Base-by-base conservation (phyloP, 2,888 invertebrate genomes). In the Apeira syringaria region DNA sequence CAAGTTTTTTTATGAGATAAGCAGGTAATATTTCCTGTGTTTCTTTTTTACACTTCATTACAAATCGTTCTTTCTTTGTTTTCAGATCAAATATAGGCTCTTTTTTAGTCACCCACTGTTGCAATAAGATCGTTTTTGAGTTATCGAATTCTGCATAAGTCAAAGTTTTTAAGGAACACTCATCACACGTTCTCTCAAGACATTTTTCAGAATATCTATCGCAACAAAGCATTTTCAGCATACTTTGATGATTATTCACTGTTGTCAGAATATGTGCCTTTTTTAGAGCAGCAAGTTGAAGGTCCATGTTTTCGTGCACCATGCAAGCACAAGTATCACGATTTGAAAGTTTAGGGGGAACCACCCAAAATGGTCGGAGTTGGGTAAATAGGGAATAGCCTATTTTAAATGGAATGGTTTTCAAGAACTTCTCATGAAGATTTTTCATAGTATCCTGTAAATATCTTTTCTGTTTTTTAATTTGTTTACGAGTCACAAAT, bases 291-390 rank as follows among this genome's bases (percentile, higher is more conserved):
- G 47, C 24, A 29, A 55, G 37, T 51, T 40, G 40, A 47, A 53
- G 47, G 47, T 53, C 52, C 29, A 52, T 50, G 36, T 53, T 61
- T 52, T 48, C 58, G 48, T 53, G 60, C 8, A 25, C 39, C 24
- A 36, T 48, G 45, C 56, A 65, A 49, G n/a, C 20, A 47, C 56
- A 64, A 18, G 63, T 64, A 24, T 66, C 58, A 24, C 59, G 56
- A 34, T 59, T 50, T 47, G 10, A 20, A 6, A 31, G 4, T 11
- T 9, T 58, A 37, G 64, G 61, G 25, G 42, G 10, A 17, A 64
- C 58, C 27, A 64, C 49, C 60, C 58, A 50, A 52, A 56, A 56
- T 35, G 53, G 53, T 42, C 49, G 47, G 1, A 53, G 38, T 30
- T 40, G 36, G 45, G 53, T 34, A 50, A 64, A 57, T 8, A 43